A percentile compares a stretch with the other conserved stretches of the same genome.
Conservation (phyloP, 2,888 invertebrate genomes). For the Corythucha ciliata region DNA sequence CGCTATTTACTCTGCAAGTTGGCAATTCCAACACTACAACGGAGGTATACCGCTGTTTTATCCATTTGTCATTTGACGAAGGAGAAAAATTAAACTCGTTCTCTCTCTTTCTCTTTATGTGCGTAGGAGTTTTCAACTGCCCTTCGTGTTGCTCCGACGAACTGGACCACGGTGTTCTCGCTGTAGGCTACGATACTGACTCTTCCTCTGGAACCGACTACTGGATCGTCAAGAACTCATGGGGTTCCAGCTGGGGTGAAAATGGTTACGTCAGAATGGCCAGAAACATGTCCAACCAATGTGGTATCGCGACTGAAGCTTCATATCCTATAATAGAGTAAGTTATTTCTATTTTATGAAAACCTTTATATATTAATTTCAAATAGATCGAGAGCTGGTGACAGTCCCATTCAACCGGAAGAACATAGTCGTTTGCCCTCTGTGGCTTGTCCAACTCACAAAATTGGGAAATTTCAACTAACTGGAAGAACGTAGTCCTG, state of each 20-base stretch:
- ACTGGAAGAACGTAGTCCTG: no score
- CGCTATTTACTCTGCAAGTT: constrained; percentile 79
- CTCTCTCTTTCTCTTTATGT: no score
- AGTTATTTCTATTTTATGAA: no score
- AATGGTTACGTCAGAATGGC: constrained; percentile 81
- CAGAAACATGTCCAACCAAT: constrained; percentile 71
- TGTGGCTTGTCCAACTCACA: no score
- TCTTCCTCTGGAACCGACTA: constrained; percentile 52
- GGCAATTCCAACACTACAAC: constrained; percentile 76
- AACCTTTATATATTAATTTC: no score
- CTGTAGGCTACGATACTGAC: constrained; percentile 68
- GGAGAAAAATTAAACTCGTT: no score
- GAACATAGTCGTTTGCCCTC: no score
- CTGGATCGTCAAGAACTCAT: constrained; percentile 84
- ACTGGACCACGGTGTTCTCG: constrained; percentile 79
- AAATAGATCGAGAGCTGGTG: no score
- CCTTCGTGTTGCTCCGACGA: constrained; percentile 57
- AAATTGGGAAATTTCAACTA: no score
- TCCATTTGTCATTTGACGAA: not conserved
- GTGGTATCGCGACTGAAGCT: constrained; percentile 73
- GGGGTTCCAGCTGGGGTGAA: constrained; percentile 73
- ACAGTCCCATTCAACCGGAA: no score
- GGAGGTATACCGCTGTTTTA: constrained; percentile 36
- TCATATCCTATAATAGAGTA: constrained; percentile 85
- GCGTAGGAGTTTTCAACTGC: constrained; percentile 62